Conservation (phyloP, 1,140 invertebrate species). For the Eriosoma lanigerum region DNA sequence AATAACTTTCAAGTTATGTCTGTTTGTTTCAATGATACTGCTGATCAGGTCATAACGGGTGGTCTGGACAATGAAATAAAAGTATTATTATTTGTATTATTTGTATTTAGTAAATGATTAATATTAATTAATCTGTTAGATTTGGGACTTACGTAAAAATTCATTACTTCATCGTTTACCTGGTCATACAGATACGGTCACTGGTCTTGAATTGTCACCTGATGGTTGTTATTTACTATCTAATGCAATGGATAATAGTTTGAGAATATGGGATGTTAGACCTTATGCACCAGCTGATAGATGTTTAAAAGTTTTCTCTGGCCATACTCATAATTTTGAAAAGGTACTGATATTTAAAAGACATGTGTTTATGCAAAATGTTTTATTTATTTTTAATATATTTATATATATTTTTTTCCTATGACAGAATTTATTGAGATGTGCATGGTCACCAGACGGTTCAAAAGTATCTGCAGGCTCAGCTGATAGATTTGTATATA, state of each 20-base stretch:
- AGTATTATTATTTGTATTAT: slow-evolving; percentile 59
- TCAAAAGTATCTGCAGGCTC: slow-evolving; percentile 87
- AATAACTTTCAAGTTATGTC: slow-evolving; percentile 84
- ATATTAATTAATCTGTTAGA: slow-evolving; percentile 57
- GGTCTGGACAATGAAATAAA: slow-evolving; percentile 98
- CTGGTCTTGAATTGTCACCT: slow-evolving; percentile 86
- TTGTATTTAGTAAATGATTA: background rate
- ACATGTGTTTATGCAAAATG: background rate
- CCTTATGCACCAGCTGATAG: slow-evolving; percentile 84
- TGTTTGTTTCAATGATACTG: slow-evolving; percentile 93
- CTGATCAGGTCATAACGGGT: slow-evolving; percentile 85
- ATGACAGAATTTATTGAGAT: slow-evolving; percentile 74
- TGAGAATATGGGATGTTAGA: slow-evolving; percentile 79
- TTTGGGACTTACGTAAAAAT: slow-evolving; percentile 96
- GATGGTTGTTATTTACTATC: slow-evolving; percentile 94
- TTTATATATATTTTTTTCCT: too few relatives aligned
- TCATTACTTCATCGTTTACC: slow-evolving; percentile 81
- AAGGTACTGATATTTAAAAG: slow-evolving; percentile 66
- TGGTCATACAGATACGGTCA: slow-evolving; percentile 92
- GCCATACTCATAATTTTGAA: slow-evolving; percentile 98
- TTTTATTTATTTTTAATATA: background rate
- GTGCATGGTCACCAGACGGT: slow-evolving; percentile 86
- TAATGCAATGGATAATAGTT: slow-evolving; percentile 96
- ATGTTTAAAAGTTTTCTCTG: slow-evolving; percentile 89
- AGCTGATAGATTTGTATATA: slow-evolving; percentile 91